Conservation (phyloP, 2,888 invertebrate species). For the Orgyia antiqua region DNA sequence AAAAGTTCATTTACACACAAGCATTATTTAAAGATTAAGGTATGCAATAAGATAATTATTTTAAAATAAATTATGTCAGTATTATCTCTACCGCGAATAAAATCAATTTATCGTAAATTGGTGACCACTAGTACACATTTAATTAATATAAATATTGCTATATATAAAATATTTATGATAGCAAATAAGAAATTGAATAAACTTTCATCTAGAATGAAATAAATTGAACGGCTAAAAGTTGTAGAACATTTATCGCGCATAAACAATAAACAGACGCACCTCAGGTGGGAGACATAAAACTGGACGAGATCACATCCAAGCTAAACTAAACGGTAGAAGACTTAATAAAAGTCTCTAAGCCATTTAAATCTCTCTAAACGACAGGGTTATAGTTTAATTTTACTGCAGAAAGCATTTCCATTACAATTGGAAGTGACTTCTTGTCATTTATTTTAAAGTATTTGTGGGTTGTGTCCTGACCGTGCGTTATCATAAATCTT, state of each 20-base stretch:
- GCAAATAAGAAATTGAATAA: slow-evolving; percentile 21
- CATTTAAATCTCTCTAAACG: slow-evolving; percentile 75
- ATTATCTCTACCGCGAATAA: too few species aligned
- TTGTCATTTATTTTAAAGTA: slow-evolving; percentile 77
- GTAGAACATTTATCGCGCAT: slow-evolving; percentile 23
- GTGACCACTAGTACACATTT: too few species aligned
- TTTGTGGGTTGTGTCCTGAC: slow-evolving; percentile 62
- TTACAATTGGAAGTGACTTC: slow-evolving; percentile 76
- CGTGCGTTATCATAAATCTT: slow-evolving; percentile 78
- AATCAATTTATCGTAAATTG: too few species aligned
- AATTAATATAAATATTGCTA: too few species aligned
- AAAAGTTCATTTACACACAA: too few species aligned
- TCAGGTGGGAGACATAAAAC: slow-evolving; percentile 49
- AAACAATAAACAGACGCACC: slow-evolving; percentile 30
- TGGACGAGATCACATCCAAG: slow-evolving; percentile 37
- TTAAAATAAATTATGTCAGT: too few species aligned
- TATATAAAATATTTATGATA: too few species aligned
- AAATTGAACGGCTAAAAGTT: slow-evolving; percentile 16
- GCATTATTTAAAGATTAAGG: too few species aligned
- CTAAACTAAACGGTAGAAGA: slow-evolving; percentile 50
- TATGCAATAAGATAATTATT: too few species aligned
- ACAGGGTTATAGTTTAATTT: slow-evolving; percentile 76
- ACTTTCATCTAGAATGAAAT: slow-evolving; percentile 18
- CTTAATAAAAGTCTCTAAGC: slow-evolving; percentile 66
- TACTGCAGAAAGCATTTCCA: slow-evolving; percentile 77